Base-by-base conservation (phyloP, 2,113 vertebrate genomes). In the Pelecanus crispus region DNA sequence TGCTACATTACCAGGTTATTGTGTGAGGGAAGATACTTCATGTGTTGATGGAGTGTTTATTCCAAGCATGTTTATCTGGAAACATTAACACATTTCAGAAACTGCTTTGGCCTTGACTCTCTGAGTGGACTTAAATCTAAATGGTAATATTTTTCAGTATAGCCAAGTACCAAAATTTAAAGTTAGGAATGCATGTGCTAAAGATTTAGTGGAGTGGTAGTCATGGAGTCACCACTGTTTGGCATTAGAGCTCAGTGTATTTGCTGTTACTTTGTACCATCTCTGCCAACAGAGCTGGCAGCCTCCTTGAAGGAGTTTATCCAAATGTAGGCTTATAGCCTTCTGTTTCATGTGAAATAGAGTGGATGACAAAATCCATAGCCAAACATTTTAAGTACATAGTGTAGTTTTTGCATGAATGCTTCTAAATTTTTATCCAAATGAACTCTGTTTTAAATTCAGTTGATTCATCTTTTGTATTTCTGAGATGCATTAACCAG, bases 211-310 rank as follows among this genome's bases (percentile, higher is more conserved):
- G 45, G n/a, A 86, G 26, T 92, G 83, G 90, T 97, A 83, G 58
- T 78, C 86, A 90, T 94, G 94, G 97, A 95, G 38, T 90, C 8
- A 7, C 81, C 29, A 32, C n/a, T 90, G 90, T 92, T 95, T 81
- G 75, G 79, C 49, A 91, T 97, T 81, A 92, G 77, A 80, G 72
- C 44, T 58, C 66, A 22, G 44, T 86, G 70, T 40, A 9, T 88
- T 94, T 86, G 52, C 83, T 82, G 9, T 75, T 84, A 53, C 72
- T 68, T 36, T 79, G 82, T 53, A 72, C 47, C 72, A 50, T 93
- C 81, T 83, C 71, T 96, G 95, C 86, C 86, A 94, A 68, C 74
- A 83, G 67, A 73, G 45, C 65, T 88, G 90, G 82, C 93, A 79
- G 67, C 38, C 34, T 95, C 21, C 82, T 74, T 89, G 80, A 81